A percentile compares a stretch with the other conserved stretches of the same genome.
phyloP scores from a whole-genome alignment of 2,113 vertebrate genomes.

The Erythrocercus mccallii region DNA sequence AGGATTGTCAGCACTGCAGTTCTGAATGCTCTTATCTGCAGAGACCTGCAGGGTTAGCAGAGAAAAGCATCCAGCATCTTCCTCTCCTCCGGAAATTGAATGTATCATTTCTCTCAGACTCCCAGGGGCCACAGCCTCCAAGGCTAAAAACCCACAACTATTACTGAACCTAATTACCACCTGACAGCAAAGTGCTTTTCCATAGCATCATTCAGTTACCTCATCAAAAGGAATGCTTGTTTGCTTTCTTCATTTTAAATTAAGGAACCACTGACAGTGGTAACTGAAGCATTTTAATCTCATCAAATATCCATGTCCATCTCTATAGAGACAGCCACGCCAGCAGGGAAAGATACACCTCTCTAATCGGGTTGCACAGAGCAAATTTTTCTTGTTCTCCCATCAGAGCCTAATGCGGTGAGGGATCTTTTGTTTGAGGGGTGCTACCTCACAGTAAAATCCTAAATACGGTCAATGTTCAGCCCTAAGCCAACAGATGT shows the following conservation, averaged over 20 bases:
- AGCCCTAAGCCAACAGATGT: background rate
- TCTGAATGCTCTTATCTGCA: constrained; percentile 48
- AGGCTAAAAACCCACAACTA: constrained; percentile 49
- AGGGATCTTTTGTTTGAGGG: background rate
- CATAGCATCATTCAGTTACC: constrained; percentile 36
- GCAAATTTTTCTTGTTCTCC: background rate
- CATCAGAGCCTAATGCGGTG: background rate
- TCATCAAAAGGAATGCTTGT: constrained; percentile 57
- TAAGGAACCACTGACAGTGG: constrained; percentile 36
- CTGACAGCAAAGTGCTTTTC: constrained; percentile 55
- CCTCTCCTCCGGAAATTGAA: constrained; percentile 43
- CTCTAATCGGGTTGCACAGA: background rate
- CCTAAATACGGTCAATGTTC: background rate
- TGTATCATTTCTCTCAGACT: constrained; percentile 53
- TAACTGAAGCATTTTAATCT: constrained; percentile 65
- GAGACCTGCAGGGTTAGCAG: constrained; percentile 48
- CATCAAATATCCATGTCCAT: constrained; percentile 62
- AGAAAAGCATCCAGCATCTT: constrained; percentile 54
- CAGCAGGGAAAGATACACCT: constrained; percentile 33
- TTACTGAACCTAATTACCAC: constrained; percentile 67
- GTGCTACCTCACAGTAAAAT: background rate
- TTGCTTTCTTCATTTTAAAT: constrained; percentile 55
- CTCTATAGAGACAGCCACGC: constrained; percentile 51
- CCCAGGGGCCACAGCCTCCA: constrained; percentile 52
- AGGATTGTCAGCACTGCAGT: constrained; percentile 28